These are phyloP conservation scores for Sinelater perroti DNA, from an alignment of 2,888 invertebrate genomes.

Conservation along the genomic window DNA sequence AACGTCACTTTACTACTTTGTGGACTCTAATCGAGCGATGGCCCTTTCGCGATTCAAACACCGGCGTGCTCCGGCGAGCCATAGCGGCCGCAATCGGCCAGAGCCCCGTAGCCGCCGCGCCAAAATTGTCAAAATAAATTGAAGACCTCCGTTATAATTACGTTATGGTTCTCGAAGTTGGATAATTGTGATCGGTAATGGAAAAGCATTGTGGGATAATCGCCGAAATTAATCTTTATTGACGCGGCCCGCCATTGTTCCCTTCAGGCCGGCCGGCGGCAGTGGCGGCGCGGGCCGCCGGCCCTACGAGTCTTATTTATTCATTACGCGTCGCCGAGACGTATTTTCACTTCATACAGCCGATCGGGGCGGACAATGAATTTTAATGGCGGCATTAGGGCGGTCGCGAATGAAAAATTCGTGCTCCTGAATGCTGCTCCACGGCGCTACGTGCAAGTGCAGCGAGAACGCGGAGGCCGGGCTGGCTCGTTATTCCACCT, in stretches of 20 bases:
- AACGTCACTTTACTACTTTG: constrained; percentile 21
- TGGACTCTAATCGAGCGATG: constrained; percentile 14
- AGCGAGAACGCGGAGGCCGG: constrained; percentile 23
- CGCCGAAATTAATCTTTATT: constrained; percentile 57
- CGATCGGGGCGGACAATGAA: constrained; percentile 59
- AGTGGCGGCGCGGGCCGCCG: constrained; percentile 32
- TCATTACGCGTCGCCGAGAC: constrained; percentile 57
- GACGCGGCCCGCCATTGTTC: constrained; percentile 51
- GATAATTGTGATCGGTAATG: constrained; percentile 49
- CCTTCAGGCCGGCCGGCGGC: constrained; percentile 37
- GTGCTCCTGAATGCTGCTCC: constrained; percentile 29
- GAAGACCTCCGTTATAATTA: constrained; percentile 34
- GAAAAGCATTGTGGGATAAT: constrained; percentile 50
- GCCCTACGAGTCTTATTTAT: constrained; percentile 48
- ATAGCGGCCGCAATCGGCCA: constrained; percentile 1
- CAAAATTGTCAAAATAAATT: constrained; percentile 26
- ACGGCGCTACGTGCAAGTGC: constrained; percentile 20
- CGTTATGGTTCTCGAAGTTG: constrained; percentile 36
- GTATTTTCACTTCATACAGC: constrained; percentile 62
- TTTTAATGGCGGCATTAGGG: constrained; percentile 56
- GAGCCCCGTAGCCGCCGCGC: background rate
- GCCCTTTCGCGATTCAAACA: constrained; percentile 18
- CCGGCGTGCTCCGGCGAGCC: background rate
- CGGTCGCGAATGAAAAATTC: constrained; percentile 45
- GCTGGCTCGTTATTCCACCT: constrained; percentile 19